These are phyloP conservation scores for Cavia porcellus DNA, from an alignment of 2,113 vertebrate species.

Conservation along the genomic window DNA sequence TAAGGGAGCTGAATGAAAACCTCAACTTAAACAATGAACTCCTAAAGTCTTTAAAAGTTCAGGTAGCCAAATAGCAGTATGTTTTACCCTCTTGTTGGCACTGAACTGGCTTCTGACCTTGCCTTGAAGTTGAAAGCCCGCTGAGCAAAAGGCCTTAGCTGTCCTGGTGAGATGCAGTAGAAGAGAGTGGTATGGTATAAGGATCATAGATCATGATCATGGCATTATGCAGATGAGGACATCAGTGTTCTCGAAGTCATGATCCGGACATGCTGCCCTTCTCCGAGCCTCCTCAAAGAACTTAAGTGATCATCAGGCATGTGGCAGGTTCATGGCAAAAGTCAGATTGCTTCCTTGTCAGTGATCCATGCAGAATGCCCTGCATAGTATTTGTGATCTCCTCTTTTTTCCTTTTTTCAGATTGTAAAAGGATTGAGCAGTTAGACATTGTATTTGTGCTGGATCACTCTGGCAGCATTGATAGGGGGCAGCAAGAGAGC, in stretches of 20 bases:
- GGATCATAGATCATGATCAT: accelerated
- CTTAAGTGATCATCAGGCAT: not conserved
- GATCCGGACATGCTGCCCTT: not conserved
- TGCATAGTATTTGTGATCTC: not conserved
- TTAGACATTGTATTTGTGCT: slow-evolving; percentile 87
- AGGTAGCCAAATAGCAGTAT: not conserved
- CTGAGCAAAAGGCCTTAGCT: not conserved
- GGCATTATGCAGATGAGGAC: not conserved
- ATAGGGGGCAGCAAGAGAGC: not conserved
- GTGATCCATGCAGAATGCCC: no score
- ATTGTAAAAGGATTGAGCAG: slow-evolving; percentile 81
- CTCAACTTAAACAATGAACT: not conserved
- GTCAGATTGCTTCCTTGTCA: not conserved
- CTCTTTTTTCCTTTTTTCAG: slow-evolving; percentile 76
- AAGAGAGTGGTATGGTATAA: not conserved
- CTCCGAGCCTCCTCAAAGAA: not conserved
- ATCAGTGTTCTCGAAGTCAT: not conserved
- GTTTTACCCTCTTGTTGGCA: not conserved
- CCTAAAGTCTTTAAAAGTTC: not conserved
- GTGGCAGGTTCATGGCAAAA: not conserved
- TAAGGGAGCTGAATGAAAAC: not conserved
- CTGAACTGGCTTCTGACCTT: not conserved
- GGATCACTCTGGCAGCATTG: slow-evolving; percentile 85
- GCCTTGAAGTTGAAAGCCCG: slow-evolving; percentile 14
- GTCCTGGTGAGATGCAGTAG: not conserved